Percentiles rank a stretch among this genome's conserved stretches.
Conservation (phyloP, 1,140 invertebrate genomes). For the Zaprionus kolodkinae region DNA sequence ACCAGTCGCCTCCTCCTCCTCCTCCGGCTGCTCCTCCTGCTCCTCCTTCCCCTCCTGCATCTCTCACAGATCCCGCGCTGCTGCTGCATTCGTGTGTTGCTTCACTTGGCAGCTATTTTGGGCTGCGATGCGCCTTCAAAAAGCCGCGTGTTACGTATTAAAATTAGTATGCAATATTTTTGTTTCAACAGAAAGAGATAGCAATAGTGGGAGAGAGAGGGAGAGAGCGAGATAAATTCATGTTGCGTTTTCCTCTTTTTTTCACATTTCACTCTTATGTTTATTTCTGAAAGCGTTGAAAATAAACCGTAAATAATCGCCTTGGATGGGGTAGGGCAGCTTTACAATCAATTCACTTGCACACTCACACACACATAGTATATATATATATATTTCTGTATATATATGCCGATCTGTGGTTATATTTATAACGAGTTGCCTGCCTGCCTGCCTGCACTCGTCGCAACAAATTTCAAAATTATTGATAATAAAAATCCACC, state of each 20-base stretch:
- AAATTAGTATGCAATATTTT: slow-evolving; percentile 83
- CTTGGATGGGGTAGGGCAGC: slow-evolving; percentile 59
- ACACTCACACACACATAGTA: slow-evolving; percentile 50
- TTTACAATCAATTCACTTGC: slow-evolving; percentile 82
- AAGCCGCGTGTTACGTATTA: slow-evolving; percentile 79
- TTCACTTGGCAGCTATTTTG: slow-evolving; percentile 64
- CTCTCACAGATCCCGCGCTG: too few relatives aligned
- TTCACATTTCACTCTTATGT: slow-evolving; percentile 43
- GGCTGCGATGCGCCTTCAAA: slow-evolving; percentile 63
- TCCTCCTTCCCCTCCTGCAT: neutral
- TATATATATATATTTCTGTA: slow-evolving; percentile 36
- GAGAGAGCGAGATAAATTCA: slow-evolving; percentile 51
- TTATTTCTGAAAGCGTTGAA: slow-evolving; percentile 81
- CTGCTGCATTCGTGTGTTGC: slow-evolving; percentile 21
- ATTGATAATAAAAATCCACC: slow-evolving; percentile 82
- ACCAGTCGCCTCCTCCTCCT: slow-evolving; percentile 5
- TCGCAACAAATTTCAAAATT: slow-evolving; percentile 80
- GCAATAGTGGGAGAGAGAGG: slow-evolving; percentile 37
- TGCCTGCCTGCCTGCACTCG: slow-evolving; percentile 61
- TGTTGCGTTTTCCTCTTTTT: slow-evolving; percentile 45
- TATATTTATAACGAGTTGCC: slow-evolving; percentile 80
- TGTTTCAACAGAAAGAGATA: slow-evolving; percentile 39
- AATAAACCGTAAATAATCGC: slow-evolving; percentile 82
- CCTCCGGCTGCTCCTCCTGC: neutral
- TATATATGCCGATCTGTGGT: slow-evolving; percentile 65